These are phyloP conservation scores for Ceratina japonica DNA, from an alignment of 1,140 invertebrate species.

Conservation along the genomic window DNA sequence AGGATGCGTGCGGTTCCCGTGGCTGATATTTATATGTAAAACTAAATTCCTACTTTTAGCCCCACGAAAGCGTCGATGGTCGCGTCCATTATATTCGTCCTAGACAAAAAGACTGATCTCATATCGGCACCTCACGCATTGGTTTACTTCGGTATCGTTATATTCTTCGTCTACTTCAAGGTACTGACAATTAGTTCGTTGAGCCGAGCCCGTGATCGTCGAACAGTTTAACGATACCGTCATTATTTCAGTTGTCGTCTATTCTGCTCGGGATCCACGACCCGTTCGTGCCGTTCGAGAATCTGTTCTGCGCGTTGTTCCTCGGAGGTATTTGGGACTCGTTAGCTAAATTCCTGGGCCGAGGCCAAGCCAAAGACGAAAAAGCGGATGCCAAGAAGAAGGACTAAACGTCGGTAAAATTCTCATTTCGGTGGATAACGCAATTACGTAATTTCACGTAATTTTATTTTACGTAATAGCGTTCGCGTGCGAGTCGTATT, in stretches of 20 bases:
- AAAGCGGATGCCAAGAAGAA: constrained; percentile 90
- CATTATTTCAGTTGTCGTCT: constrained; percentile 88
- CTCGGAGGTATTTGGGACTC: constrained; percentile 99
- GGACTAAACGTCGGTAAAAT: constrained; percentile 79
- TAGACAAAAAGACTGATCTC: constrained; percentile 97
- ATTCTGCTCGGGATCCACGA: constrained; percentile 98
- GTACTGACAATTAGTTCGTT: constrained; percentile 76
- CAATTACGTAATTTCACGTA: constrained; percentile 7
- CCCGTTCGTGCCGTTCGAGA: constrained; percentile 99
- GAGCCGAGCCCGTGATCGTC: too few relatives aligned
- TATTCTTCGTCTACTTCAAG: constrained; percentile 99
- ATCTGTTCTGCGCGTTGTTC: constrained; percentile 97
- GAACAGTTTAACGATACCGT: background rate
- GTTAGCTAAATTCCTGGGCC: constrained; percentile 89
- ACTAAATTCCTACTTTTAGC: constrained; percentile 80
- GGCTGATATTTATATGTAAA: background rate
- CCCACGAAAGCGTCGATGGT: constrained; percentile 97
- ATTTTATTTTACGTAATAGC: too few relatives aligned
- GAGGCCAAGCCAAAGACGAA: constrained; percentile 88
- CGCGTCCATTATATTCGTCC: constrained; percentile 96
- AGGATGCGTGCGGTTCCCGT: background rate
- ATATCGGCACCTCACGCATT: constrained; percentile 98
- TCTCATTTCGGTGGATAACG: constrained; percentile 5
- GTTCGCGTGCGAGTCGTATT: too few relatives aligned
- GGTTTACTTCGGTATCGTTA: constrained; percentile 99